Base-by-base conservation (phyloP, 2,113 vertebrate species). In the Ptyas mucosa region DNA sequence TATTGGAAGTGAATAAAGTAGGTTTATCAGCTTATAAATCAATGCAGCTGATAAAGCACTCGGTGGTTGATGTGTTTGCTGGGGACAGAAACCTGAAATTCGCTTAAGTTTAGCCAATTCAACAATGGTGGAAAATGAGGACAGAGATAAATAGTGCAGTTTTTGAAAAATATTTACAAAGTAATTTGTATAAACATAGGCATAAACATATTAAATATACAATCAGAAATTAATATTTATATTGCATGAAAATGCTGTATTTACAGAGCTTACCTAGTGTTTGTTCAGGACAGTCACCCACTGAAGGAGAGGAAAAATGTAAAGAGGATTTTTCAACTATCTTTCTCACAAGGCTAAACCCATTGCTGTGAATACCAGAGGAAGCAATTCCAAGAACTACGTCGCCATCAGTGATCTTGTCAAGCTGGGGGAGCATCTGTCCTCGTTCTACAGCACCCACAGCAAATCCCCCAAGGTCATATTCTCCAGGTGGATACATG, bases 361-460 rank as follows among this genome's bases (percentile, higher is more conserved):
- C 99, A 8, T 99, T 99, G 97, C 99, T 99, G 96, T 99, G 99
- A 24, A 99, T 92, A 0, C 99, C 99, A 0, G 99, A 99, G 11
- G 99, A 99, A 23, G 98, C 98, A 29, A 99, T 92, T 3, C 99
- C 99, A 5, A 99, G 96, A 89, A 99, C 87, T 55, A 97, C 14
- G 1, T 99, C 99, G 2, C 98, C 99, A 85, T 98, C 98, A 0
- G 88, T 1, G 91, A 99, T 98, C 95, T 97, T 98, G 12, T 97
- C 97, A 91, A 99, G 95, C 93, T 97, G 96, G 34, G 99, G 99
- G 86, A 99, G 98, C 95, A 98, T 97, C 51, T 98, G 96, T 1
- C 97, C 97, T 1, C 99, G 96, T 91, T 99, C 99, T 95, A 98
- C 98, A 0, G 99, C 99, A 0, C 99, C 99, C 0, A 99, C 98